Conservation (phyloP, 37 sponge, comb jelly and placozoan species). For the Agelas oroides region DNA sequence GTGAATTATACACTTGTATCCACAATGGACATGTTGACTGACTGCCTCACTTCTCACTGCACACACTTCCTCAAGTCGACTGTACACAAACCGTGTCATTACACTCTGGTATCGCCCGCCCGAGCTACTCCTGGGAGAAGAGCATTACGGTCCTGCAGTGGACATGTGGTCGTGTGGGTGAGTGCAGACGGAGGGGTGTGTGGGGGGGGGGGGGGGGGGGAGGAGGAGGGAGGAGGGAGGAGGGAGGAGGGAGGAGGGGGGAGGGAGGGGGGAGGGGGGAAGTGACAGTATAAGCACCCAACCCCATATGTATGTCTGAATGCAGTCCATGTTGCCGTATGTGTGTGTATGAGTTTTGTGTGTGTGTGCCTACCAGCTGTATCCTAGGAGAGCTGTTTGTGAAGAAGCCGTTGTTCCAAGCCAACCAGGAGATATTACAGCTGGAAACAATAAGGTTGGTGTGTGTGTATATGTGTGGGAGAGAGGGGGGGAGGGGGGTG, state of each 20-base stretch:
- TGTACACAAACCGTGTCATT: constrained; percentile 97
- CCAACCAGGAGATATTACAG: constrained; percentile 73
- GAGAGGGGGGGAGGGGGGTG: too few species aligned
- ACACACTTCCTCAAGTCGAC: too few species aligned
- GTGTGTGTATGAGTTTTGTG: constrained; percentile 17
- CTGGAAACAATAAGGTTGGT: constrained; percentile 90
- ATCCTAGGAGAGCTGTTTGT: constrained; percentile 95
- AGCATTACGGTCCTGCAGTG: constrained; percentile 92
- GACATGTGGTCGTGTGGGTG: constrained; percentile 99
- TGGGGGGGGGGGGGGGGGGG: constrained; percentile 49
- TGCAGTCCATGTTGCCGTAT: neutral
- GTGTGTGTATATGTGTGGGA: neutral
- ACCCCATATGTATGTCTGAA: neutral
- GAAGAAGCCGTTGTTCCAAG: constrained; percentile 89
- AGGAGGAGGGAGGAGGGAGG: neutral
- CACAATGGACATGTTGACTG: neutral
- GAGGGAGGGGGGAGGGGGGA: neutral
- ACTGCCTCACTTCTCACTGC: too few species aligned
- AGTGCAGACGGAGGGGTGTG: constrained; percentile 1
- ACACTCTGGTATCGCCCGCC: constrained; percentile 99
- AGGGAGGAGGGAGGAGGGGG: too few species aligned
- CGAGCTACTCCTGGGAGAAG: constrained; percentile 95
- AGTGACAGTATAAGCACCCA: too few species aligned
- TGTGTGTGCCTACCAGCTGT: constrained; percentile 57
- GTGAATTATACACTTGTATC: too few species aligned